phyloP scores from a whole-genome alignment of 1,140 invertebrate genomes.

The Rhysida immarginata region DNA sequence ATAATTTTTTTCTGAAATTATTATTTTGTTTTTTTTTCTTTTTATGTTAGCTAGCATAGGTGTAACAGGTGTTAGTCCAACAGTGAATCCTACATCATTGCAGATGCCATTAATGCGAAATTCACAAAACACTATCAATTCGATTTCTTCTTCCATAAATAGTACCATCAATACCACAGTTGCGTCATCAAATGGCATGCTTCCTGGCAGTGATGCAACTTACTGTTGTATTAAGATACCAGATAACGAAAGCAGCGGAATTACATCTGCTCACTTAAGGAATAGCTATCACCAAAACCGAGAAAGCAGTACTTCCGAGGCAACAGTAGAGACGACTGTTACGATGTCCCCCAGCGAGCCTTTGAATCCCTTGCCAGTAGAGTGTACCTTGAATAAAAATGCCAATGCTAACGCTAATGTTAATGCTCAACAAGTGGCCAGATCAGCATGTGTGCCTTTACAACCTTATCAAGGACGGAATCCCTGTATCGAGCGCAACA shows the following conservation, averaged over 20 bases:
- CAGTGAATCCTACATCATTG: slow-evolving; percentile 31
- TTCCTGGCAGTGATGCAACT: neutral
- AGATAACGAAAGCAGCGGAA: neutral
- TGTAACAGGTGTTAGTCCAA: slow-evolving; percentile 38
- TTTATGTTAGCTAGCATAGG: slow-evolving; percentile 27
- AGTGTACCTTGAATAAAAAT: slow-evolving; percentile 8
- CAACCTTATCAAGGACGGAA: slow-evolving; percentile 78
- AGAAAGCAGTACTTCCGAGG: slow-evolving; percentile 26
- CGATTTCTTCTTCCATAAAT: slow-evolving; percentile 6
- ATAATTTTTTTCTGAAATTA: neutral
- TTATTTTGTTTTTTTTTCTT: slow-evolving; percentile 6
- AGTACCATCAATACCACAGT: slow-evolving; percentile 2
- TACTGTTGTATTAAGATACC: too few relatives aligned
- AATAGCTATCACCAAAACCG: slow-evolving; percentile 6
- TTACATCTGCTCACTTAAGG: too few relatives aligned
- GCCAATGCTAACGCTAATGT: too few relatives aligned
- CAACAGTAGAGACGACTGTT: slow-evolving; percentile 32
- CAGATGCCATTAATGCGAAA: neutral
- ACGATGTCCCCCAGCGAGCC: slow-evolving; percentile 30
- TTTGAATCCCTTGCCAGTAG: slow-evolving; percentile 5
- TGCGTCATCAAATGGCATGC: slow-evolving; percentile 4
- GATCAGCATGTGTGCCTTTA: slow-evolving; percentile 30
- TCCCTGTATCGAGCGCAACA: slow-evolving; percentile 73
- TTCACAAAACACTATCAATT: slow-evolving; percentile 7
- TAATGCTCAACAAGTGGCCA: slow-evolving; percentile 9